Conservation (phyloP, 2,797 vertebrate genomes). For the Acrossocheilus wenchowensis region DNA sequence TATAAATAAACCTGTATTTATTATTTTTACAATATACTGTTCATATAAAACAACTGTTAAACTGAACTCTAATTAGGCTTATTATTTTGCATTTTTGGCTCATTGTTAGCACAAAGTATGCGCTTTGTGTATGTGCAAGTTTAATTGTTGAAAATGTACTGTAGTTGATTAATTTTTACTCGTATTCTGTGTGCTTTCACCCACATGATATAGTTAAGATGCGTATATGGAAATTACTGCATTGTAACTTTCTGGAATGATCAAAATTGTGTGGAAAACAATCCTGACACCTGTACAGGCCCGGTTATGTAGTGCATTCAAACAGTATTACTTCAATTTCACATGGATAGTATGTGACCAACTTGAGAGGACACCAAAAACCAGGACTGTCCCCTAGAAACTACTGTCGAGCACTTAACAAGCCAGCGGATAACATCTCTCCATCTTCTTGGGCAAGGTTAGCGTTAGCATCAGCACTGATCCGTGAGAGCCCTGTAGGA, state of each 20-base stretch:
- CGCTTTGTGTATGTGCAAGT: neutral
- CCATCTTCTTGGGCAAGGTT: constrained; percentile 59
- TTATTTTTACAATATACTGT: neutral
- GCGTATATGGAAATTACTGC: neutral
- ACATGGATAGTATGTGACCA: neutral
- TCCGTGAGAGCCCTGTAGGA: constrained; percentile 79
- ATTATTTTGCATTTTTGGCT: neutral
- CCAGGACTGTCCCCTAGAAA: neutral
- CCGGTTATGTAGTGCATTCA: neutral
- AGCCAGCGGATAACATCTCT: constrained; percentile 61
- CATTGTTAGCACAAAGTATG: neutral
- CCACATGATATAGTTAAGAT: neutral
- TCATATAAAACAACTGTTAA: neutral
- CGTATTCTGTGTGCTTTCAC: neutral
- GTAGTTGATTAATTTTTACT: neutral
- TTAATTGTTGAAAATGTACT: neutral
- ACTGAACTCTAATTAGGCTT: neutral
- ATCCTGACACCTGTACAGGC: neutral
- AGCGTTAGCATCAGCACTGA: constrained; percentile 69
- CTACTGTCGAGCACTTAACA: constrained; percentile 57
- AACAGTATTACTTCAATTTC: neutral
- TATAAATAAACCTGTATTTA: neutral
- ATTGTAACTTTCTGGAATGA: neutral
- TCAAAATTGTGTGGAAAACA: neutral
- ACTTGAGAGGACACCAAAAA: constrained; percentile 8